Base-by-base conservation (phyloP, 1,140 invertebrate genomes). In the Cotesia glomerata region DNA sequence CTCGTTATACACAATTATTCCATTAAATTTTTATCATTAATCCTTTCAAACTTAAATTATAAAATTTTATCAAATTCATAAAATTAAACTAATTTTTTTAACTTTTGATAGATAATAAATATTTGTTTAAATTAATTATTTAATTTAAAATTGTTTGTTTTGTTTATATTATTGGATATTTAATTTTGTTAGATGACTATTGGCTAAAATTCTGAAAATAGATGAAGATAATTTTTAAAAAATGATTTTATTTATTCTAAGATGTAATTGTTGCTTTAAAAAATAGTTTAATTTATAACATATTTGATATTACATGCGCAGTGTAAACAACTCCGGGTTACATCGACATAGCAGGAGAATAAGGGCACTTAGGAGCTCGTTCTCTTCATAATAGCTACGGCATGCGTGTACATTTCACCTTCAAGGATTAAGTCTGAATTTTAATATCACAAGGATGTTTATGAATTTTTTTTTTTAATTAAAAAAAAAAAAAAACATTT, bases 271-370 rank as follows among this genome's bases (percentile, higher is more conserved):
- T n/a, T 35, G 8, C 32, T 11, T 26, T 8, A 26, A 26, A 26
- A 7, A 35, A 35, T 13, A n/a, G 5, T 26, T n/a, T 26, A n/a
- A 36, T 35, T 9, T 62, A 35, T 26, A 11, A 35, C 1, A 13
- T n/a, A 13, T 16, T 35, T 58, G 66, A 84, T 81, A 81, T 87
- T 87, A 87, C 85, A 87, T 87, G 86, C 86, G 86, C 85, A 87
- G 84, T 87, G 86, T 87, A 87, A 87, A 86, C 86, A 87, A 87
- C 86, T 87, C 86, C 82, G 39, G 39, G 84, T 87, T 87, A 87
- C 86, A 87, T 84, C 84, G 78, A 78, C 65, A 69, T 84, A 87
- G 75, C 82, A 87, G 85, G 86, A 80, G 81, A 84, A 80, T 82
- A 86, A 84, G 75, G 76, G 56, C 11, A 35, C 4, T 70, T 52